A percentile compares a stretch with the other conserved stretches of the same genome.
Evolutionary conservation across 2,113 vertebrate genomes (phyloP).

Genomic region (Emydocephalus ijimae): DNA sequence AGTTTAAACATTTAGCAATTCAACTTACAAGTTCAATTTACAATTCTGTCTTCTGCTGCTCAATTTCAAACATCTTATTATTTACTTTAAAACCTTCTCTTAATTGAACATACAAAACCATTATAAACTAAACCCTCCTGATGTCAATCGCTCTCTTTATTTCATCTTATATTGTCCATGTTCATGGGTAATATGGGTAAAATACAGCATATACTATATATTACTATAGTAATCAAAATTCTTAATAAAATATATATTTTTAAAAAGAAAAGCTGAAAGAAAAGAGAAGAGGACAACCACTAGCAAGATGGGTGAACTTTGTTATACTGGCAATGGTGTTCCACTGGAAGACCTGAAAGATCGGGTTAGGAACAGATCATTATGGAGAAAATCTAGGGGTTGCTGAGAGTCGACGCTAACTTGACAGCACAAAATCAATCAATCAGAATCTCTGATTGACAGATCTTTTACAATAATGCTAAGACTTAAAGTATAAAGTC

Average conservation of each 20-base stretch:
- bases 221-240: too few relatives aligned
- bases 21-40: neutral
- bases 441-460: neutral
- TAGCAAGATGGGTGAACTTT: too few relatives aligned
- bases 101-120: neutral
- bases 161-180: neutral
- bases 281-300: too few relatives aligned
- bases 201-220: too few relatives aligned
- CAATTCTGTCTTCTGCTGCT: neutral
- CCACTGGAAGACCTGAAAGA: too few relatives aligned
- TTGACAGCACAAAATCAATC: too few relatives aligned
- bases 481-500: neutral
- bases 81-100: neutral
- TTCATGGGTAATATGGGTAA: neutral
- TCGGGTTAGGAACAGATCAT: too few relatives aligned
- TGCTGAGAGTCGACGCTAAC: too few relatives aligned
- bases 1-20: neutral
- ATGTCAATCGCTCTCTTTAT: neutral
- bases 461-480: neutral
- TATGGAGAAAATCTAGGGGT: too few relatives aligned
- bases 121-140: neutral
- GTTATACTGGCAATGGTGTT: too few relatives aligned
- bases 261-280: too few relatives aligned
- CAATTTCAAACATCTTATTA: neutral
- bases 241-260: too few relatives aligned